Percentiles rank a stretch among this genome's conserved stretches.
These are phyloP conservation scores for Tinamus major DNA, from an alignment of 2,797 vertebrate genomes.

Conservation along the genomic window DNA sequence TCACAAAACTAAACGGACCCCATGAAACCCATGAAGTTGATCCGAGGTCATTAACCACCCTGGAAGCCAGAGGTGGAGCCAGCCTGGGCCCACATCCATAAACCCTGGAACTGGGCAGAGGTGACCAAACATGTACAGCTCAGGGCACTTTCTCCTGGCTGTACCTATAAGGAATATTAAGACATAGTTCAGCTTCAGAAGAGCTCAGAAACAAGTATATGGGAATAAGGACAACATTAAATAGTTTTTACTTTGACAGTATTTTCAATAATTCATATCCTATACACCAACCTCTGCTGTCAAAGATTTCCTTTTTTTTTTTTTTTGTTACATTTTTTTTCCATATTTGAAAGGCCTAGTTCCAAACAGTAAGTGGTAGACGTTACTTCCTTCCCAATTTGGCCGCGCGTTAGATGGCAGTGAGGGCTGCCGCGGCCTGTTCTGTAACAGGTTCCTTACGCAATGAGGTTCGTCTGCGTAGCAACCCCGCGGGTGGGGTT, in stretches of 20 bases:
- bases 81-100: neutral
- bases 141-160: neutral
- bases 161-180: neutral
- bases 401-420: constrained; percentile 24
- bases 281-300: neutral
- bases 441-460: constrained; percentile 62
- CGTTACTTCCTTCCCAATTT: constrained; percentile 27
- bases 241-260: neutral
- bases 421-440: constrained; percentile 12
- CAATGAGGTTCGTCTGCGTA: constrained; percentile 59
- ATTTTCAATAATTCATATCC: constrained; percentile 4
- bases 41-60: neutral
- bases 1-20: neutral
- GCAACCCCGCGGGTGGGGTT: constrained; percentile 69
- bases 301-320: neutral
- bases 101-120: neutral
- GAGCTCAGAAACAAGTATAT: neutral
- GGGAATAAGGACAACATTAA: neutral
- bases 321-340: neutral
- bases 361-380: constrained; percentile 9
- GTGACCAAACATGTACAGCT: neutral
- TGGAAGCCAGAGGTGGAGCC: neutral
- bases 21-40: neutral
- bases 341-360: neutral
- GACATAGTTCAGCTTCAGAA: neutral